Percentiles rank a stretch among this genome's conserved stretches.
Evolutionary conservation across 2,797 vertebrate species (phyloP).

Genomic region (Malacoctenus gilli): DNA sequence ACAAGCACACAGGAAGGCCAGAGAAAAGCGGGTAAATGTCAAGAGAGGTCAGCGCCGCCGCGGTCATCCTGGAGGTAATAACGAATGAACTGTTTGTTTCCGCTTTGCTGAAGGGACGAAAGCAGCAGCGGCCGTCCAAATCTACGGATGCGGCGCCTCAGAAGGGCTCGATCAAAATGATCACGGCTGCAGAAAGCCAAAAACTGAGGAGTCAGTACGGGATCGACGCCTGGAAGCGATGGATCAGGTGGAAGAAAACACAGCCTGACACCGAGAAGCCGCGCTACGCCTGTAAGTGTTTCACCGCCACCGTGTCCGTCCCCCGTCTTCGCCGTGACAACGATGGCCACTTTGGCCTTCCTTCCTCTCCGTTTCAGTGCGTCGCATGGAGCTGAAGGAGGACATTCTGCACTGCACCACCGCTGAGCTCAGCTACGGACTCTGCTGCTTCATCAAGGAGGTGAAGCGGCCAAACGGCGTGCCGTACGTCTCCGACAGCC

Average conservation of each 20-base stretch:
- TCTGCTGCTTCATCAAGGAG: conserved; percentile 93
- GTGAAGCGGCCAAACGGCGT: conserved; percentile 91
- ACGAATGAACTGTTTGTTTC: neutral
- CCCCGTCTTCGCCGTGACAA: too few species aligned
- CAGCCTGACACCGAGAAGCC: conserved; percentile 88
- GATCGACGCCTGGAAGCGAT: conserved; percentile 94
- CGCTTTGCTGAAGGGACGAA: conserved; percentile 48
- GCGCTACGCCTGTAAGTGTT: conserved; percentile 86
- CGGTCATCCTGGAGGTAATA: too few species aligned
- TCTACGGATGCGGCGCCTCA: conserved; percentile 58
- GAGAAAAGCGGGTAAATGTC: conserved; percentile 87
- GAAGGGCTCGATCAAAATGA: conserved; percentile 9
- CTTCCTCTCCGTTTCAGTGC: conserved; percentile 72
- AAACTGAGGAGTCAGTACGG: conserved; percentile 92
- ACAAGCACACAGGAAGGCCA: conserved; percentile 82
- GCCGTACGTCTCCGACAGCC: conserved; percentile 90
- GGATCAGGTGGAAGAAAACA: conserved; percentile 92
- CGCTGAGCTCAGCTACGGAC: conserved; percentile 93
- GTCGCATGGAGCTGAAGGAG: conserved; percentile 89
- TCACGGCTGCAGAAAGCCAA: conserved; percentile 36
- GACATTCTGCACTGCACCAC: conserved; percentile 92
- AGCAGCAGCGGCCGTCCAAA: conserved; percentile 36
- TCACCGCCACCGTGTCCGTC: too few species aligned
- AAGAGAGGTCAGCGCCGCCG: too few species aligned
- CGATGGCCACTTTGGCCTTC: too few species aligned